Percentiles rank a stretch among this genome's conserved stretches.
Evolutionary conservation across 2,113 vertebrate genomes (phyloP).

Genomic region (Oreochromis aureus): DNA sequence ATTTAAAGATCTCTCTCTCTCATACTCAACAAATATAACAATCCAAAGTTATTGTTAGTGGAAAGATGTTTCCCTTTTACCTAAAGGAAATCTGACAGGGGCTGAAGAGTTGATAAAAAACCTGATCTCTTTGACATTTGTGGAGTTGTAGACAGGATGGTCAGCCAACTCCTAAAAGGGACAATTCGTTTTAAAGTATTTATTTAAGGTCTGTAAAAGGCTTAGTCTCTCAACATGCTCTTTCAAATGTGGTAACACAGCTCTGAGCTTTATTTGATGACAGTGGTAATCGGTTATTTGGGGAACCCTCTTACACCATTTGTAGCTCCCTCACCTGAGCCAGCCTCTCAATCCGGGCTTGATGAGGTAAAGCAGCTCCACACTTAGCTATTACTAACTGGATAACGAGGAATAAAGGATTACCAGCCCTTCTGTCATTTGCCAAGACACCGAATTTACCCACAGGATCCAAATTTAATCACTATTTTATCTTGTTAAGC

Average conservation of each 20-base stretch:
- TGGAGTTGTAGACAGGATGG: not conserved
- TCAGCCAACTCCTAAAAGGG: not conserved
- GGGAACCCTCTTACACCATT: not conserved
- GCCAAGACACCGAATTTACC: not conserved
- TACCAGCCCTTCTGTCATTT: constrained; percentile 21
- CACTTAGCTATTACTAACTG: constrained; percentile 42
- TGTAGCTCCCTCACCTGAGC: constrained; percentile 5
- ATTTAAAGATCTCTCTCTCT: not conserved
- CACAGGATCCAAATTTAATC: not conserved
- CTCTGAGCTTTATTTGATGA: not conserved
- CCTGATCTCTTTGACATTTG: not conserved
- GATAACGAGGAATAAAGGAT: constrained; percentile 35
- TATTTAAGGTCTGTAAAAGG: not conserved
- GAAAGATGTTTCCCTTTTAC: not conserved
- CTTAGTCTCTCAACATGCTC: not conserved
- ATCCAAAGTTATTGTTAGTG: not conserved
- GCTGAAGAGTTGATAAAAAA: not conserved
- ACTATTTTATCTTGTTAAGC: not conserved
- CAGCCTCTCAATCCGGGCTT: constrained; percentile 12
- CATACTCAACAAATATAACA: not conserved
- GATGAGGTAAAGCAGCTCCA: constrained; percentile 44
- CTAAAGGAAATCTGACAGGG: not conserved
- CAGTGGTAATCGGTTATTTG: not conserved
- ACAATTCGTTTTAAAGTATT: not conserved
- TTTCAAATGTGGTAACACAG: not conserved